phyloP scores from a whole-genome alignment of 2,797 vertebrate species.

The Gymnocypris eckloni region DNA sequence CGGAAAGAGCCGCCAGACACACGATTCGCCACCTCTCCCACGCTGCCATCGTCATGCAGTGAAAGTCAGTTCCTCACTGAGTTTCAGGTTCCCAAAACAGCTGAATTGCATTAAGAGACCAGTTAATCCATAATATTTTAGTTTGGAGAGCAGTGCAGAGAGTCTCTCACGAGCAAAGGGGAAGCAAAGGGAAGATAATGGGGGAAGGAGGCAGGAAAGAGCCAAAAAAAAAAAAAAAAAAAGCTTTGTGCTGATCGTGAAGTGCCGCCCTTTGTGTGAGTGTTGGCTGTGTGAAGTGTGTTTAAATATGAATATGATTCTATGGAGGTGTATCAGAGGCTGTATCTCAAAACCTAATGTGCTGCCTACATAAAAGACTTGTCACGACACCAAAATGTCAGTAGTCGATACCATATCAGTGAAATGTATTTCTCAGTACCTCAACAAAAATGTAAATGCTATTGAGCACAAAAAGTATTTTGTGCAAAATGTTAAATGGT shows the following conservation, averaged over 20 bases:
- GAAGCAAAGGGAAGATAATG: no score
- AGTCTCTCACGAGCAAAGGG: no score
- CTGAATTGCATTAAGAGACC: no score
- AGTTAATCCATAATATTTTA: no score
- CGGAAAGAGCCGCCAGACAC: no score
- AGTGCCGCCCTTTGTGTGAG: not conserved
- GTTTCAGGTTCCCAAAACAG: no score
- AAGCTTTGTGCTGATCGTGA: not conserved
- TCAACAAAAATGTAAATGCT: not conserved
- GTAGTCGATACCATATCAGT: not conserved
- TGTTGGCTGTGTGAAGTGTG: not conserved
- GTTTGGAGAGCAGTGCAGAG: no score
- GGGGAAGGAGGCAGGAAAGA: no score
- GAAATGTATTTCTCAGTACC: not conserved
- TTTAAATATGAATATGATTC: conserved; percentile 27
- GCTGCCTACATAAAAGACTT: conserved; percentile 3
- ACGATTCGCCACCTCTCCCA: no score
- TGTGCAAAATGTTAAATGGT: not conserved
- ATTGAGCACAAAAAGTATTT: not conserved
- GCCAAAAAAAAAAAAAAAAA: no score
- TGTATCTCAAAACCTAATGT: not conserved
- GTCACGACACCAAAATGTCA: not conserved
- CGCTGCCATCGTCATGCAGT: no score
- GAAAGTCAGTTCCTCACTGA: no score
- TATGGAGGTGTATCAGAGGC: conserved; percentile 15